Evolutionary conservation across 2,113 vertebrate species (phyloP).

Genomic region (Cebus imitator): DNA sequence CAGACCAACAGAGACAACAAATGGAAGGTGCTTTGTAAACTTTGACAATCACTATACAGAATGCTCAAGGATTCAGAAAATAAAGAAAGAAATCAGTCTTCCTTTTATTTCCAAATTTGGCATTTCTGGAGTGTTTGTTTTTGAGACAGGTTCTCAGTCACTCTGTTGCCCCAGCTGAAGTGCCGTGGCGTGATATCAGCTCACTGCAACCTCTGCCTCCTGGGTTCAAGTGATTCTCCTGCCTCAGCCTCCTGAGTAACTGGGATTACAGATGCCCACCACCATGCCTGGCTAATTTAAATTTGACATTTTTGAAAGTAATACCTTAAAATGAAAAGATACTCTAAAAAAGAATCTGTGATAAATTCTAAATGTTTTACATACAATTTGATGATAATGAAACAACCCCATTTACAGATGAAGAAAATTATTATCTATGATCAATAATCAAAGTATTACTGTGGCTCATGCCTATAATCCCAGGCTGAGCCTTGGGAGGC

Average conservation of each 20-base stretch:
- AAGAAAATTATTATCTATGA: neutral
- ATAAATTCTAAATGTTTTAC: constrained; percentile 23
- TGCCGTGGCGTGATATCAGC: too few relatives aligned
- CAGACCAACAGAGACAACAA: neutral
- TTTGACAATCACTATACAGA: neutral
- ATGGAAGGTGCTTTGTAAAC: neutral
- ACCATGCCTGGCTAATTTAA: neutral
- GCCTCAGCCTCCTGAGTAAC: too few relatives aligned
- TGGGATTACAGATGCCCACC: too few relatives aligned
- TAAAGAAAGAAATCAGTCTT: neutral
- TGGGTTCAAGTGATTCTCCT: too few relatives aligned
- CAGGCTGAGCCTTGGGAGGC: neutral
- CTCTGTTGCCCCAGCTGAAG: too few relatives aligned
- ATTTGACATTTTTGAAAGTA: neutral
- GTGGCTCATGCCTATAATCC: neutral
- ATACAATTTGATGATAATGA: neutral
- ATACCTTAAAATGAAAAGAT: constrained; percentile 28
- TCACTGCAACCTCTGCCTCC: too few relatives aligned
- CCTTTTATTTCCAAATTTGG: neutral
- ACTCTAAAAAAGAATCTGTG: neutral
- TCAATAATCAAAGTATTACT: constrained; percentile 17
- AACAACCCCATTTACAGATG: neutral
- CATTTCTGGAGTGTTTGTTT: neutral
- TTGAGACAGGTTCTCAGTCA: too few relatives aligned
- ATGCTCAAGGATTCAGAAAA: neutral